These are phyloP conservation scores for Saccopteryx leptura DNA, from an alignment of 2,113 vertebrate genomes.

Conservation along the genomic window DNA sequence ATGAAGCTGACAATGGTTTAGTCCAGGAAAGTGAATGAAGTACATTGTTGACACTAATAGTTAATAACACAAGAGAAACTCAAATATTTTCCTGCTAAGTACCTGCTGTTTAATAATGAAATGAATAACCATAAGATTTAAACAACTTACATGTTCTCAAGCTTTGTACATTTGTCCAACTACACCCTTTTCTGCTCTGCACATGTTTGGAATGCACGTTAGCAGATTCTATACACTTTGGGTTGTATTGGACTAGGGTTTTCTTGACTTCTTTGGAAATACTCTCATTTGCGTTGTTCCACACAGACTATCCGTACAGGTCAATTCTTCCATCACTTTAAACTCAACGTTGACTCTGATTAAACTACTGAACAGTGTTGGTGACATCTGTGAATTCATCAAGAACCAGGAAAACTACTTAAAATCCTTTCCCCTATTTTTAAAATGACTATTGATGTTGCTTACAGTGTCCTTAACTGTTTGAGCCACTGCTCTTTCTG, in stretches of 20 bases:
- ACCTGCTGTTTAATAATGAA: neutral
- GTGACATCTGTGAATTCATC: neutral
- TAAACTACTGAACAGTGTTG: neutral
- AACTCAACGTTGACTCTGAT: neutral
- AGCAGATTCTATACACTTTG: neutral
- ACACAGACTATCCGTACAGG: neutral
- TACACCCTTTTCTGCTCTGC: neutral
- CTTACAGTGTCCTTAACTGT: slow-evolving; percentile 42
- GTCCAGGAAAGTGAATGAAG: neutral
- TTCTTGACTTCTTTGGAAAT: slow-evolving; percentile 44
- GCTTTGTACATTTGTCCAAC: slow-evolving; percentile 23
- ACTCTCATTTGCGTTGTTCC: neutral
- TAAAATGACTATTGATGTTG: neutral
- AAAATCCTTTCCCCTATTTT: slow-evolving; percentile 17
- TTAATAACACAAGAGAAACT: slow-evolving; percentile 51
- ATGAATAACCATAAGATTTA: neutral
- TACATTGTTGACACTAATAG: neutral
- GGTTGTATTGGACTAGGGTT: slow-evolving; percentile 8
- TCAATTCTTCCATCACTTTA: slow-evolving; percentile 9
- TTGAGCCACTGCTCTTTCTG: neutral
- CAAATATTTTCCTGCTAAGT: slow-evolving; percentile 38
- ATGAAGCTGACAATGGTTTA: neutral
- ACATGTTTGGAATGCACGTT: neutral
- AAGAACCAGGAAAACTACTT: neutral
- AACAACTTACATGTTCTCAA: slow-evolving; percentile 21